Evolutionary conservation across 2,888 invertebrate species (phyloP), one percentile per base, ranked within the genome.

Genomic region (Lasioglossum malachurum): DNA sequence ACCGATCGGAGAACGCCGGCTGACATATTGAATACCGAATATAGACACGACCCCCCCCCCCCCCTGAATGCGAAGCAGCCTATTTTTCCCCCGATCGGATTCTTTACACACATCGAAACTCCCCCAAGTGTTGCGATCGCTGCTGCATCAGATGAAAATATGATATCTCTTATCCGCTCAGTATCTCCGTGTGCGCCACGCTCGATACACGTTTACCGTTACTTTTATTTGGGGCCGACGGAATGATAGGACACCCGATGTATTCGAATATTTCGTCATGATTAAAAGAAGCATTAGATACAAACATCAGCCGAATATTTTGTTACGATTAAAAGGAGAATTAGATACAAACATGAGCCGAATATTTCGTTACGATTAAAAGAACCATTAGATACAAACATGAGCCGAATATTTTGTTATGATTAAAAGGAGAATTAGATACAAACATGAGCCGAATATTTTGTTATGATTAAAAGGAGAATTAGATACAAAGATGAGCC

Each of bases 21-120:
- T 69, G 69, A 69, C 31, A 35, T 38, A 69, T 69, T 69, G 69
- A 69, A 35, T 69, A 69, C 69, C 38, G 35, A 69, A 19, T 23
- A 35, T 3, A 69, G 19, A 69, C 69, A 10, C 16, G 67, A 35
- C 5, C 49, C 1, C 5, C 5, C 7, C 46, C 46, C n/a, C 46
- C 0, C 8, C 10, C 10, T 35, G 31, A 69, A 69, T 69, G 31
- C 69, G 23, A 60, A 60, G 23, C 23, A 69, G 19, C 19, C 19
- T 38, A 23, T 69, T 23, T 69, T 10, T 19, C 16, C 31, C 27
- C 14, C 60, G 27, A 60, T 60, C 60, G 60, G 14, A 60, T 60
- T 60, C 60, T 60, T 60, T 14, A 27, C 27, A 64, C 16, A 31
- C 27, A 31, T 14, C 31, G 64, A 16, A 53, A 53, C 53, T 27